phyloP scores from a whole-genome alignment of 2,888 invertebrate species.

The Rhamnusium bicolor region DNA sequence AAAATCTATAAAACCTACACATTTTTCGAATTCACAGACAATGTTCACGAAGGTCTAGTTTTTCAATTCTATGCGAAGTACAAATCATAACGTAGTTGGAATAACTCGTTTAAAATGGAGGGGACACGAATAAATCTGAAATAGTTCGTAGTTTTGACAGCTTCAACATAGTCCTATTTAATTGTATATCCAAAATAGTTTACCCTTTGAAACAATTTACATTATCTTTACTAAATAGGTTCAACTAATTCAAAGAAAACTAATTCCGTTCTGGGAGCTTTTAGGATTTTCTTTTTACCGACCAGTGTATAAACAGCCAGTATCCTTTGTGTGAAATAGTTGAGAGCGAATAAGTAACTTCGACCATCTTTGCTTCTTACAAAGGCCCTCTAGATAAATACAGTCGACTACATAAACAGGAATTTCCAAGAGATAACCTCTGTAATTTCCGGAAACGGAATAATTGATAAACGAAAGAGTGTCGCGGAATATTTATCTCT shows the following conservation, averaged over 20 bases:
- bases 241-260: slow-evolving; percentile 42
- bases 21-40: no score
- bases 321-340: slow-evolving; percentile 42
- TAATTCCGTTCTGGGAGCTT: slow-evolving; percentile 36
- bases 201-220: not conserved
- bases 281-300: slow-evolving; percentile 39
- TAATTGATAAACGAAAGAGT: slow-evolving; percentile 60
- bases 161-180: not conserved
- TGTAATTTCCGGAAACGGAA: slow-evolving; percentile 64
- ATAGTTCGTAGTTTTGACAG: not conserved
- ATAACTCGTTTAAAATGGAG: no score
- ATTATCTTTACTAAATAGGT: not conserved
- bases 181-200: not conserved
- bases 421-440: slow-evolving; percentile 63
- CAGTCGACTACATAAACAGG: slow-evolving; percentile 65
- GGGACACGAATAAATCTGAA: not conserved
- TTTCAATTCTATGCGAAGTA: no score
- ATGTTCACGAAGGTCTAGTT: no score
- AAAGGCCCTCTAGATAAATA: slow-evolving; percentile 64
- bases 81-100: no score
- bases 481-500: not conserved
- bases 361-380: slow-evolving; percentile 42
- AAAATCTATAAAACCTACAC: no score
- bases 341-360: slow-evolving; percentile 28
- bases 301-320: slow-evolving; percentile 30